Conservation (phyloP, 2,888 invertebrate genomes). For the Drosophila setosimentum region DNA sequence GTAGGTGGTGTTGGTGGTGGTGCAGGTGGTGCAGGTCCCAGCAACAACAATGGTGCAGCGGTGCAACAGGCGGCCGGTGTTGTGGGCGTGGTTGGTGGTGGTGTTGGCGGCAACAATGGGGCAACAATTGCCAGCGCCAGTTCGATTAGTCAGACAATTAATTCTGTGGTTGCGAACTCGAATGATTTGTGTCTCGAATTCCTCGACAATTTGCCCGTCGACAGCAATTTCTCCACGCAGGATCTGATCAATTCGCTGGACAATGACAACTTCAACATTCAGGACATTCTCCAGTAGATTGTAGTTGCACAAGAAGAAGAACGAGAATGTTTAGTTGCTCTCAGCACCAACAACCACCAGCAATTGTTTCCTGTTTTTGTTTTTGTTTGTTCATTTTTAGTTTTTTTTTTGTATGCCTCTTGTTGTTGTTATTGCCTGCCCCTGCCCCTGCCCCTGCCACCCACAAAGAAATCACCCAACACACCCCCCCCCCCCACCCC, state of each 20-base stretch:
- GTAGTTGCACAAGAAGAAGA: no score
- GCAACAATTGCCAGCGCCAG: constrained; percentile 74
- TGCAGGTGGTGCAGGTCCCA: constrained; percentile 38
- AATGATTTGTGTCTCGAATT: constrained; percentile 93
- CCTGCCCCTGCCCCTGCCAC: no score
- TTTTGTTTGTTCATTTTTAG: constrained; percentile 2
- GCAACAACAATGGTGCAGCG: constrained; percentile 51
- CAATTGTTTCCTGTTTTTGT: constrained; percentile 58
- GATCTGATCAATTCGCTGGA: constrained; percentile 94
- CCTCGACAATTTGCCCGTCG: constrained; percentile 92
- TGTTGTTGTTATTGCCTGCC: constrained; percentile 63
- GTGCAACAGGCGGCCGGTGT: constrained; percentile 20
- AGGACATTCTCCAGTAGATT: constrained; percentile 87
- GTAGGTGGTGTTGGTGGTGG: background rate
- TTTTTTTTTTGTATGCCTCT: constrained; percentile 46
- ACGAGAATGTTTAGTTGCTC: background rate
- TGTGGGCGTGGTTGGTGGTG: constrained; percentile 39
- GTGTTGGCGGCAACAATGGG: constrained; percentile 34
- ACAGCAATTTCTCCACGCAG: constrained; percentile 92
- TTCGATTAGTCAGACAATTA: constrained; percentile 85
- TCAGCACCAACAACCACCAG: constrained; percentile 25
- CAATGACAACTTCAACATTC: constrained; percentile 90
- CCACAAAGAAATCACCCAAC: no score
- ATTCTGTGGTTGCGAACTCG: constrained; percentile 84
- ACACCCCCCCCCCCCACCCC: background rate